phyloP scores from a whole-genome alignment of 2,888 invertebrate genomes.

The Lasioglossum vierecki region DNA sequence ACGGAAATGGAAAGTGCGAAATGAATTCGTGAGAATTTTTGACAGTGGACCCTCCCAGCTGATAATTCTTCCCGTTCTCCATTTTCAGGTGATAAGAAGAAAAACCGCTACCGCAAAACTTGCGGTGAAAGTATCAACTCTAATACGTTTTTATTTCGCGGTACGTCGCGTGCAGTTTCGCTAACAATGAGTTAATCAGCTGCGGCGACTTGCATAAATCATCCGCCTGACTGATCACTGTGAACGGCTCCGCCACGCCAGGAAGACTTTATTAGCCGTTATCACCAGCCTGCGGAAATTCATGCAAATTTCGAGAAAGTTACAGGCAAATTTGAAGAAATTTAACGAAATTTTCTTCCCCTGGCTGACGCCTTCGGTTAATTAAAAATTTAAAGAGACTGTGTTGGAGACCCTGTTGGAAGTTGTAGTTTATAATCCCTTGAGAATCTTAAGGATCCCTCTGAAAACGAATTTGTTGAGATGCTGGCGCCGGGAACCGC shows the following conservation, averaged over 20 bases:
- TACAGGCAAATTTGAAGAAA: background rate
- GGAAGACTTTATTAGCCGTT: constrained; percentile 3
- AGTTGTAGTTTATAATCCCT: background rate
- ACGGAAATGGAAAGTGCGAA: too few species aligned
- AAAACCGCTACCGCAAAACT: background rate
- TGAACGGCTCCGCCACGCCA: background rate
- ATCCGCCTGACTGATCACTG: background rate
- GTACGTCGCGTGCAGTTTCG: constrained; percentile 63
- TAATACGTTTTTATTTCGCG: constrained; percentile 55
- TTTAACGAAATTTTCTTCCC: background rate
- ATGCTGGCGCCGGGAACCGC: background rate
- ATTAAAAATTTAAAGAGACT: background rate
- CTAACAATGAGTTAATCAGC: constrained; percentile 27
- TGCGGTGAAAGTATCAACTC: background rate
- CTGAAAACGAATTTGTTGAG: background rate
- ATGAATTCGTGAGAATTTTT: background rate
- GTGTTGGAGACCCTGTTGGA: background rate
- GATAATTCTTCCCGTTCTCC: background rate
- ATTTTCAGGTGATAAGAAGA: too few species aligned
- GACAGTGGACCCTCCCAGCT: background rate
- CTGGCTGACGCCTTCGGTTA: background rate
- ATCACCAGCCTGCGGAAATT: background rate
- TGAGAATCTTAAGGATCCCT: background rate
- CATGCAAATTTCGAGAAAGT: background rate
- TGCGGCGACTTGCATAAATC: background rate